A percentile compares a stretch with the other conserved stretches of the same genome.
Conservation (phyloP, 2,797 vertebrate genomes). For the Tiaroga cobitis region DNA sequence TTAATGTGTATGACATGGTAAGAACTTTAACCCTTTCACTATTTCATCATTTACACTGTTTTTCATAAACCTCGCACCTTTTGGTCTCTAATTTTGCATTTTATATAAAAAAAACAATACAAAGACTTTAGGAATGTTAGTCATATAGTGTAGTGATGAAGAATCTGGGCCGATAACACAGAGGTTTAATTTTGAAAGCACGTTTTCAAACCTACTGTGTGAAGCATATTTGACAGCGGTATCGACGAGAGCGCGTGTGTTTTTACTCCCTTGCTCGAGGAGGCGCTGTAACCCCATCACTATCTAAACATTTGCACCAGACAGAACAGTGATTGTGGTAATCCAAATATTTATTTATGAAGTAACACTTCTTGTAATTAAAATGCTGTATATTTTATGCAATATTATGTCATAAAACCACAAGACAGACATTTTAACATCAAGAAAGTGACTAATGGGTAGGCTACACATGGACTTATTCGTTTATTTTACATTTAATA, state of each 20-base stretch:
- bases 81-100: not conserved
- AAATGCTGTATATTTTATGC: not conserved
- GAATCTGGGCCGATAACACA: not conserved
- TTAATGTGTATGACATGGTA: constrained; percentile 97
- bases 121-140: not conserved
- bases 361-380: not conserved
- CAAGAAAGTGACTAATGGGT: not conserved
- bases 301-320: not conserved
- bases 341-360: not conserved
- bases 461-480: not conserved
- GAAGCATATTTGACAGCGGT: not conserved
- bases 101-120: not conserved
- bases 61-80: not conserved
- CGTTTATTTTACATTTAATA: not conserved
- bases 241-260: constrained; percentile 17
- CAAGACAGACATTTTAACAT: not conserved
- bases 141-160: not conserved
- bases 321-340: not conserved
- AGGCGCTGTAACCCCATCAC: not conserved
- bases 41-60: not conserved
- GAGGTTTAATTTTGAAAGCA: not conserved
- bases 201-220: not conserved
- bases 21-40: constrained; percentile 59
- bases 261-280: constrained; percentile 5
- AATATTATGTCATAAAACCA: not conserved